A percentile compares a stretch with the other conserved stretches of the same genome.
These are phyloP conservation scores for Syndactyla subalaris DNA, from an alignment of 2,797 vertebrate species.

Conservation along the genomic window DNA sequence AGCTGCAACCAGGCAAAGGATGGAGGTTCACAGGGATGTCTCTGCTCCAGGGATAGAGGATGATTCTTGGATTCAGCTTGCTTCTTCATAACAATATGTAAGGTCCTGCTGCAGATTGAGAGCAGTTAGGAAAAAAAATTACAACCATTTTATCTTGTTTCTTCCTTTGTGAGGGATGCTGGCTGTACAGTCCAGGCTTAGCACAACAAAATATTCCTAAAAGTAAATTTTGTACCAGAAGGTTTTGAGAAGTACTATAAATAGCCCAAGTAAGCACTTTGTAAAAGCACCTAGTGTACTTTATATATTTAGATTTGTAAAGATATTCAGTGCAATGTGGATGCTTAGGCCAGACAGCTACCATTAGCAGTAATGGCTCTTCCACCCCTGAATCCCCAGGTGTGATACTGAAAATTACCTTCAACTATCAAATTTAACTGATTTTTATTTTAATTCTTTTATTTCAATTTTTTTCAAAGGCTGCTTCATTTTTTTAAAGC, in stretches of 20 bases:
- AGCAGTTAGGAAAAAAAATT: background rate
- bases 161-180: background rate
- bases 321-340: conserved; percentile 2
- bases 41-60: background rate
- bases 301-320: background rate
- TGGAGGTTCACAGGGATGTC: background rate
- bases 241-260: background rate
- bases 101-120: background rate
- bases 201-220: background rate
- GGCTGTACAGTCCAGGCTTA: background rate
- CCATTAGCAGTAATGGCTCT: conserved; percentile 33
- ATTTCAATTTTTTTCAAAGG: background rate
- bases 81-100: background rate
- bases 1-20: background rate
- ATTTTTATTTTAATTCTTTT: background rate
- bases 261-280: background rate
- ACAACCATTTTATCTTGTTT: background rate
- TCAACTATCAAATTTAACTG: background rate
- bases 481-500: background rate
- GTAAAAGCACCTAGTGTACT: background rate
- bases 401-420: conserved; percentile 25
- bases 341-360: conserved; percentile 18
- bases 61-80: background rate
- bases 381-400: conserved; percentile 6
- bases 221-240: background rate